These are phyloP conservation scores for Phthorimaea operculella DNA, from an alignment of 1,140 invertebrate genomes.

Conservation along the genomic window DNA sequence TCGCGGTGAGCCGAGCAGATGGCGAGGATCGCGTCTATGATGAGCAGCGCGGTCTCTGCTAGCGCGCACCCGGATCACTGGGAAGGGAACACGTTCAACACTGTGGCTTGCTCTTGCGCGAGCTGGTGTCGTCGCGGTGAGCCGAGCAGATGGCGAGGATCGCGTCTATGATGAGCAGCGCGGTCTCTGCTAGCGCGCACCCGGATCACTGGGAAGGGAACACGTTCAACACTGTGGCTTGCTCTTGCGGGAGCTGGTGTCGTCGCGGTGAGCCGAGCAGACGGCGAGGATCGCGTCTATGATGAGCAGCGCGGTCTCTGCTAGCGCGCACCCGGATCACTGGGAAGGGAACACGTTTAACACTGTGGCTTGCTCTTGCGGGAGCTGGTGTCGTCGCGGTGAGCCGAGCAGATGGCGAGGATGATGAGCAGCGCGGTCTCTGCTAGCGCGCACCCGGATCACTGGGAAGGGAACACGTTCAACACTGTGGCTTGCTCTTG, in stretches of 20 bases:
- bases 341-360: too few relatives aligned
- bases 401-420: conserved; percentile 37
- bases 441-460: too few relatives aligned
- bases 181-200: too few relatives aligned
- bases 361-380: neutral
- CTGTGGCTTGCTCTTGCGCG: conserved; percentile 5
- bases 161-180: conserved; percentile 23
- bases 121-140: conserved; percentile 35
- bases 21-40: conserved; percentile 21
- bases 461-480: too few relatives aligned
- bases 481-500: neutral
- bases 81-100: too few relatives aligned
- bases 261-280: conserved; percentile 37
- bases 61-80: too few relatives aligned
- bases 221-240: too few relatives aligned
- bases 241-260: conserved; percentile 19
- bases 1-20: conserved; percentile 40
- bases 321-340: too few relatives aligned
- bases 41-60: conserved; percentile 29
- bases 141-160: conserved; percentile 37
- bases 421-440: conserved; percentile 30
- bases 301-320: conserved; percentile 28
- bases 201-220: too few relatives aligned
- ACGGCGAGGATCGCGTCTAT: too few relatives aligned
- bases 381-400: conserved; percentile 33